phyloP scores from a whole-genome alignment of 2,888 invertebrate genomes.

The Blastobasis lacticolella region DNA sequence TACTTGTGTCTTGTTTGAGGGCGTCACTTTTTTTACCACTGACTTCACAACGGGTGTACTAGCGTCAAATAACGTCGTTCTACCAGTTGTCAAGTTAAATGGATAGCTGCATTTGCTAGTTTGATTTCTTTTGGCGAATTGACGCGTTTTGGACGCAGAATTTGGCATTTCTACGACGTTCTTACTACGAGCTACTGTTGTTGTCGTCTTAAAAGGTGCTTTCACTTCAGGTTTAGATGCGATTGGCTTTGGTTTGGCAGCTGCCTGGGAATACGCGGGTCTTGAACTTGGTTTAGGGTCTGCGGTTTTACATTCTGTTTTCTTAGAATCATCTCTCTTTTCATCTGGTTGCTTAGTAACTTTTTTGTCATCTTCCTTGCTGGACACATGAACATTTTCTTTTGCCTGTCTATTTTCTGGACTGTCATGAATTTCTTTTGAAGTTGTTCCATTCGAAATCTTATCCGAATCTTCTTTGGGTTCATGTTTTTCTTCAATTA shows the following conservation, averaged over 20 bases:
- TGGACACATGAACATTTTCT: background rate
- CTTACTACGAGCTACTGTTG: slow-evolving; percentile 50
- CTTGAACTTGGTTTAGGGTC: slow-evolving; percentile 33
- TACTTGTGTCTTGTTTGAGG: slow-evolving; percentile 32
- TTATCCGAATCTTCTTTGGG: background rate
- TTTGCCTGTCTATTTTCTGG: slow-evolving; percentile 1
- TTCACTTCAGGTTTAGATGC: slow-evolving; percentile 48
- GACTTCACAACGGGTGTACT: slow-evolving; percentile 27
- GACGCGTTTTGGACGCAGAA: slow-evolving; percentile 31
- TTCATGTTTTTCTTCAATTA: slow-evolving; percentile 7
- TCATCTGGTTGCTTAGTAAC: slow-evolving; percentile 18
- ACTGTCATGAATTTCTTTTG: background rate
- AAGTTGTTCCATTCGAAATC: background rate
- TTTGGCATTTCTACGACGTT: slow-evolving; percentile 60
- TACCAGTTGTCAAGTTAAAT: slow-evolving; percentile 65
- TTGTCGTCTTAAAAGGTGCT: slow-evolving; percentile 31
- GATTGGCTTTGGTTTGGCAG: slow-evolving; percentile 61
- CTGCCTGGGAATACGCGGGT: slow-evolving; percentile 68
- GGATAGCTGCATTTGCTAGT: slow-evolving; percentile 66
- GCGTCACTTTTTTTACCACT: slow-evolving; percentile 31
- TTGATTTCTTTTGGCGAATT: slow-evolving; percentile 45
- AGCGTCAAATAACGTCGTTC: slow-evolving; percentile 58
- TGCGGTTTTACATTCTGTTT: slow-evolving; percentile 28
- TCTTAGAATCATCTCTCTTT: slow-evolving; percentile 21
- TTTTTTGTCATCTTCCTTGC: background rate